Evolutionary conservation across 1,140 invertebrate genomes (phyloP).

Genomic region (Eueides isabella): DNA sequence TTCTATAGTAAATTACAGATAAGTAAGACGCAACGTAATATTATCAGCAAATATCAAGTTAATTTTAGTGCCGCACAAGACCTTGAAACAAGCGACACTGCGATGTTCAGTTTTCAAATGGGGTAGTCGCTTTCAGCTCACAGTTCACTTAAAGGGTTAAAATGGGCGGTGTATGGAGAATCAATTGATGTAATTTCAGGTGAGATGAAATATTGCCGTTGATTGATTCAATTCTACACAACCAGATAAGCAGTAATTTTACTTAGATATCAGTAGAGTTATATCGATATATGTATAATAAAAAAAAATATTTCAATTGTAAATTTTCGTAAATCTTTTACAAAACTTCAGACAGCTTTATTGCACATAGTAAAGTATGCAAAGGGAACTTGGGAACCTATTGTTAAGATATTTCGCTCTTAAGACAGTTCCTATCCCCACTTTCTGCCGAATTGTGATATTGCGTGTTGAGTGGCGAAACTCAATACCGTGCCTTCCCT

Average conservation of each 20-base stretch:
- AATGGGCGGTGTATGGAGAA: slow-evolving; percentile 71
- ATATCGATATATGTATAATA: neutral
- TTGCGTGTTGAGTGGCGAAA: too few species aligned
- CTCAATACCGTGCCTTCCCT: too few species aligned
- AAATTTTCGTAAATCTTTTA: too few species aligned
- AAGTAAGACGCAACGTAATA: too few species aligned
- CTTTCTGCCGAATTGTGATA: too few species aligned
- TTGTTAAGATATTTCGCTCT: too few species aligned
- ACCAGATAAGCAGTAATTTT: slow-evolving; percentile 19
- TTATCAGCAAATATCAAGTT: neutral
- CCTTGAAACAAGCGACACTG: neutral
- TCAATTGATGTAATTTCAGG: slow-evolving; percentile 71
- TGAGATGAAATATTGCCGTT: slow-evolving; percentile 63
- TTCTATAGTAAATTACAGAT: too few species aligned
- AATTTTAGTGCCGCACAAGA: too few species aligned
- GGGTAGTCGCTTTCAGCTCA: slow-evolving; percentile 50
- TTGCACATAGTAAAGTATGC: too few species aligned
- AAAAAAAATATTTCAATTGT: neutral
- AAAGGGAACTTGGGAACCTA: too few species aligned
- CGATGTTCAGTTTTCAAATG: slow-evolving; percentile 43
- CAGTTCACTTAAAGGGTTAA: slow-evolving; percentile 57
- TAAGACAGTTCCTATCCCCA: too few species aligned
- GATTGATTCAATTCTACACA: slow-evolving; percentile 65
- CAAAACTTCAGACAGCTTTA: too few species aligned
- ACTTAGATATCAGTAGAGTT: neutral